Evolutionary conservation across 2,113 vertebrate species (phyloP).

Genomic region (Crocuta crocuta): DNA sequence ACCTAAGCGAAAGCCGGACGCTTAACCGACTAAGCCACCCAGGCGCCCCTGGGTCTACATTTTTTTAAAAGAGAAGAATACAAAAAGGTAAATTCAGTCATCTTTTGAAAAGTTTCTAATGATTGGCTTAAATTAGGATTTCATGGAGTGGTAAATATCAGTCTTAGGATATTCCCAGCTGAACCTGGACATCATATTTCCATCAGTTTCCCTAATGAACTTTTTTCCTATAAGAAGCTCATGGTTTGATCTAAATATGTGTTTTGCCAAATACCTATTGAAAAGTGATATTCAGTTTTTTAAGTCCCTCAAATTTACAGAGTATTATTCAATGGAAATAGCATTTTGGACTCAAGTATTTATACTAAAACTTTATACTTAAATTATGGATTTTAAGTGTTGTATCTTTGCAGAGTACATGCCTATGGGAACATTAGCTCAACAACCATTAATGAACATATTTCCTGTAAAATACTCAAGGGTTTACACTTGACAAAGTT

Average conservation of each 20-base stretch:
- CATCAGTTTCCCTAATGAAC: neutral
- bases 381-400: neutral
- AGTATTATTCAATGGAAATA: neutral
- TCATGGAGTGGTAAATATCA: neutral
- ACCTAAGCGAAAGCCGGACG: too few relatives aligned
- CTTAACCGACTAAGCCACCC: too few relatives aligned
- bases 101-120: neutral
- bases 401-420: neutral
- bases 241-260: neutral
- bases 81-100: neutral
- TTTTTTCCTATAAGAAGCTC: neutral
- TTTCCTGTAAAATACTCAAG: neutral
- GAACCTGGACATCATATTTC: neutral
- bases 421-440: neutral
- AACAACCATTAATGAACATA: neutral
- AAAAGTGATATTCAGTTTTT: neutral
- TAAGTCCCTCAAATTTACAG: neutral
- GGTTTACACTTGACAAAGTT: neutral
- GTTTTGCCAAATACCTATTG: neutral
- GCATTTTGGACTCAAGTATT: neutral
- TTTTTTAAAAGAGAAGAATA: constrained; percentile 11
- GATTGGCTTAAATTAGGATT: neutral
- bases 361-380: neutral
- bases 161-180: neutral
- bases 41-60: too few relatives aligned